Base-by-base conservation (phyloP, 1,140 invertebrate genomes). In the Zeugodacus cucurbitae region DNA sequence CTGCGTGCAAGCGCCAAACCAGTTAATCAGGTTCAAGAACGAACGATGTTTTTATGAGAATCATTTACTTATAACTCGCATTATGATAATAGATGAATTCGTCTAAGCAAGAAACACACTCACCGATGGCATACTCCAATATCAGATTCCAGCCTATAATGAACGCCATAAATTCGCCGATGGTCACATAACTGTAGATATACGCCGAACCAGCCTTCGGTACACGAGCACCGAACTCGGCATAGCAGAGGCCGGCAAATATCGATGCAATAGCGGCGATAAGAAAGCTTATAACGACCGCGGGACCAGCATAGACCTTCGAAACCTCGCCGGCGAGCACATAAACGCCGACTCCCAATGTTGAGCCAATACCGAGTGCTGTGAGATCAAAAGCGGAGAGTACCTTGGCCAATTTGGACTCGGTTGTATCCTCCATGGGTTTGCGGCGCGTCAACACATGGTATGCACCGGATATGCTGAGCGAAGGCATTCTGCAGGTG, bases 291-390 rank as follows among this genome's bases (percentile, higher is more conserved):
- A 98, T 90, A 58, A 96, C 96, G 6, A 98, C 97, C 0, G 97
- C 96, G 1, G 98, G 98, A 1, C 98, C 98, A 0, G 98, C 96
- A 10, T 96, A 95, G 22, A 96, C 95, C 93, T 96, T 97, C 20
- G 98, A 97, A 0, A 98, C 98, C 74, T 97, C 95, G 22, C 98
- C 98, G 10, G 97, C 97, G 29, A 99, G 94, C 3, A 99, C 97
- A 93, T 99, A 99, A n/a, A 98, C 97, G 2, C 98, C 98, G 11
- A 98, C 95, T 0, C 98, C 98, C 1, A 99, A 94, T 0, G 98
- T 98, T 70, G 96, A 96, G 1, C 98, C 98, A 22, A 98, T 96
- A 0, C 97, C 97, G 14, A 98, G 93, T 0, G 96, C 96, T 0
- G 96, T 97, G 1, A 98, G 94, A 94, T 98, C 97, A 34, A 97